A percentile compares a stretch with the other conserved stretches of the same genome.
Conservation (phyloP, 2,797 vertebrate species). For the Karalla daura region DNA sequence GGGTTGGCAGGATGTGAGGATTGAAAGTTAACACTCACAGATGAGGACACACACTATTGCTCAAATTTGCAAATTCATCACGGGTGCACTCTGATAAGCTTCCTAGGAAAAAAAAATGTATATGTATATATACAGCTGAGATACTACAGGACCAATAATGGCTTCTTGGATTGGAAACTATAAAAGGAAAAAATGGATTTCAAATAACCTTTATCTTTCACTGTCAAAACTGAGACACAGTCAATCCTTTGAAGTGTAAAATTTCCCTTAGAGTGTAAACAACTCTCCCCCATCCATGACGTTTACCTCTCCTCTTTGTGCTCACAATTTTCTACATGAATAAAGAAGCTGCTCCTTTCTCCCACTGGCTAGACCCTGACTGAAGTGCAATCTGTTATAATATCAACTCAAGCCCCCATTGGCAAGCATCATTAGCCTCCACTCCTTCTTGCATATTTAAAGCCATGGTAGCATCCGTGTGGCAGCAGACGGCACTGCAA, state of each 20-base stretch:
- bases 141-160: slow-evolving; percentile 45
- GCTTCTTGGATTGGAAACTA: slow-evolving; percentile 52
- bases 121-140: slow-evolving; percentile 20
- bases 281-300: slow-evolving; percentile 76
- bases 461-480: slow-evolving; percentile 43
- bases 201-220: slow-evolving; percentile 81
- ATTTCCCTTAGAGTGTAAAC: slow-evolving; percentile 80
- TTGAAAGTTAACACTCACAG: slow-evolving; percentile 50
- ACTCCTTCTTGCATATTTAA: slow-evolving; percentile 61
- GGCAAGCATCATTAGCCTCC: slow-evolving; percentile 74
- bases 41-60: slow-evolving; percentile 57
- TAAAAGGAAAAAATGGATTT: slow-evolving; percentile 61
- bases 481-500: slow-evolving; percentile 43
- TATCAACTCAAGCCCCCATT: slow-evolving; percentile 73
- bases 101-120: too few species aligned
- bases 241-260: slow-evolving; percentile 79
- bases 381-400: slow-evolving; percentile 77
- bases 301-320: slow-evolving; percentile 78
- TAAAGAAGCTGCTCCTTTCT: slow-evolving; percentile 74
- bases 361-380: slow-evolving; percentile 69
- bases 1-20: slow-evolving; percentile 20
- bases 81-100: slow-evolving; percentile 49
- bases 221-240: slow-evolving; percentile 77
- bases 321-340: slow-evolving; percentile 82
- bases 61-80: slow-evolving; percentile 63